A percentile compares a stretch with the other conserved stretches of the same genome.
phyloP scores from a whole-genome alignment of 2,113 vertebrate species.

The Semicossyphus pulcher region DNA sequence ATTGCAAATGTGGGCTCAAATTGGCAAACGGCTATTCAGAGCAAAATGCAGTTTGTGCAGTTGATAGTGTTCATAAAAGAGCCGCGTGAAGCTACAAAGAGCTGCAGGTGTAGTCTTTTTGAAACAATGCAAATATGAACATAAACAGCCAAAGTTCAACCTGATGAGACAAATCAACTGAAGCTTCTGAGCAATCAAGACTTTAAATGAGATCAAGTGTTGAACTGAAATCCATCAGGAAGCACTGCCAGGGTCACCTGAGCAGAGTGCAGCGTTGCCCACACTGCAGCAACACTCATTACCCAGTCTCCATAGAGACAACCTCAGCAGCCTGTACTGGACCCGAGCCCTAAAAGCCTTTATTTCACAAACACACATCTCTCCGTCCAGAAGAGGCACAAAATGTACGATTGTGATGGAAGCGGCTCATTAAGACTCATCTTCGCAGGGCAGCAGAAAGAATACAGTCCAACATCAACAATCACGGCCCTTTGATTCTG shows the following conservation, averaged over 20 bases:
- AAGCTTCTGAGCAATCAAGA: background rate
- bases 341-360: slow-evolving; percentile 76
- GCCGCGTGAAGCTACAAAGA: background rate
- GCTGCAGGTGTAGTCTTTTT: slow-evolving; percentile 3
- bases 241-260: slow-evolving; percentile 76
- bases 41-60: slow-evolving; percentile 50
- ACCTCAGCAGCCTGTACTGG: slow-evolving; percentile 72
- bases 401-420: slow-evolving; percentile 32
- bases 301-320: slow-evolving; percentile 86
- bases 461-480: slow-evolving; percentile 23
- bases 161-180: background rate
- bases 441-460: slow-evolving; percentile 7
- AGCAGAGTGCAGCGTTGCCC: slow-evolving; percentile 62
- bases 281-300: slow-evolving; percentile 78
- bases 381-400: slow-evolving; percentile 48
- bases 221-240: slow-evolving; percentile 31
- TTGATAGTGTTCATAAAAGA: slow-evolving; percentile 34
- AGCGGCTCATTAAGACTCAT: slow-evolving; percentile 43
- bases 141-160: background rate
- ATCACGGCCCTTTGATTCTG: slow-evolving; percentile 32
- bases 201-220: background rate
- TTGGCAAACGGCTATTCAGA: slow-evolving; percentile 45
- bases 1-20: slow-evolving; percentile 65
- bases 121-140: slow-evolving; percentile 1
- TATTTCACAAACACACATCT: slow-evolving; percentile 62